Evolutionary conservation across 2,888 invertebrate genomes (phyloP).

Genomic region (Prostheceraeus crozeri): DNA sequence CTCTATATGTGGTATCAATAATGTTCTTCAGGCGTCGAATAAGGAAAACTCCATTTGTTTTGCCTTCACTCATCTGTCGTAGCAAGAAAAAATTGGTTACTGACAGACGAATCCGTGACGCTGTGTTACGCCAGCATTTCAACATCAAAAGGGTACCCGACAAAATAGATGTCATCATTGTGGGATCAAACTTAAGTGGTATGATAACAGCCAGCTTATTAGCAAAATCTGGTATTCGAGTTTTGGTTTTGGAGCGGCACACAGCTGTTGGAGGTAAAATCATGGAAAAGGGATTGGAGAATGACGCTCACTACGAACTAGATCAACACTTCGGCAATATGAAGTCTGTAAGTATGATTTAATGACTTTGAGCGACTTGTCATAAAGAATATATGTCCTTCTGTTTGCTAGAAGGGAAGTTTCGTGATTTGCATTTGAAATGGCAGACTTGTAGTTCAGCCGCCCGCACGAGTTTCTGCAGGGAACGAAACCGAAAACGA

Average conservation of each 20-base stretch:
- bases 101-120: neutral
- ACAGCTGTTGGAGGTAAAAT: constrained; percentile 57
- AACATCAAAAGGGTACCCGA: neutral
- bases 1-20: too few species aligned
- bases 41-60: neutral
- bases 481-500: too few species aligned
- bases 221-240: constrained; percentile 52
- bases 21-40: too few species aligned
- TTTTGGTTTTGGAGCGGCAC: constrained; percentile 57
- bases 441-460: too few species aligned
- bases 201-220: constrained; percentile 51
- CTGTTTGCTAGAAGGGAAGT: too few species aligned
- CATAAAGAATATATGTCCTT: too few species aligned
- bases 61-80: neutral
- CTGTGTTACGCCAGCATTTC: neutral
- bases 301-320: constrained; percentile 58
- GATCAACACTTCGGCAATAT: constrained; percentile 57
- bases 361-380: too few species aligned
- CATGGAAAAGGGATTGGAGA: constrained; percentile 57
- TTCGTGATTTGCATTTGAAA: too few species aligned
- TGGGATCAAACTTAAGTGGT: constrained; percentile 57
- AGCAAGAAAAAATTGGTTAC: neutral
- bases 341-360: too few species aligned
- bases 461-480: too few species aligned
- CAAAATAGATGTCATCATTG: constrained; percentile 52